Evolutionary conservation across 1,140 invertebrate genomes (phyloP).

Genomic region (Drosophila mayri): DNA sequence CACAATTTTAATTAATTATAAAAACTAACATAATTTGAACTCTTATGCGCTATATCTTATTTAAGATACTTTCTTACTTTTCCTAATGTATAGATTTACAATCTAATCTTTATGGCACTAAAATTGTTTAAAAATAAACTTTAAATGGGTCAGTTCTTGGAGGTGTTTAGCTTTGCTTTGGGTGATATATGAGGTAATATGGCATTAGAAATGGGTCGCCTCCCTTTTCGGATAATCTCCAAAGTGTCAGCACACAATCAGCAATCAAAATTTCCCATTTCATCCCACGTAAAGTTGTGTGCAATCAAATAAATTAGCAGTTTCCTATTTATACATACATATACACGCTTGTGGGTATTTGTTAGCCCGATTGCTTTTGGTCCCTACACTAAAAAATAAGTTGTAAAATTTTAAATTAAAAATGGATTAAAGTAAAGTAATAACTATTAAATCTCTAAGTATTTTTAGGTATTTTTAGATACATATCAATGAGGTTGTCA

Average conservation of each 20-base stretch:
- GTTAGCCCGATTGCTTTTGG: neutral
- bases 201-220: neutral
- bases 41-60: neutral
- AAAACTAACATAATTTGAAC: neutral
- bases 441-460: too few relatives aligned
- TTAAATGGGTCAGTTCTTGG: conserved; percentile 11
- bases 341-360: neutral
- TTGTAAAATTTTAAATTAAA: neutral
- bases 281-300: conserved; percentile 18
- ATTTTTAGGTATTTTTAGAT: too few relatives aligned
- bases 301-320: conserved; percentile 24
- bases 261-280: conserved; percentile 6
- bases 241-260: conserved; percentile 21
- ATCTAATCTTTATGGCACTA: neutral
- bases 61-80: neutral
- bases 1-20: too few relatives aligned
- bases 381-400: neutral
- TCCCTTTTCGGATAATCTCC: neutral
- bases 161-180: neutral
- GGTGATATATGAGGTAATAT: conserved; percentile 1
- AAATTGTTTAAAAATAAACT: conserved; percentile 11
- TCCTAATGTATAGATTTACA: neutral
- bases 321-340: neutral
- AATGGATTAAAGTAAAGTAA: too few relatives aligned
- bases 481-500: too few relatives aligned